A percentile compares a stretch with the other conserved stretches of the same genome.
phyloP scores from a whole-genome alignment of 2,797 vertebrate genomes.

The Gorsachius magnificus region DNA sequence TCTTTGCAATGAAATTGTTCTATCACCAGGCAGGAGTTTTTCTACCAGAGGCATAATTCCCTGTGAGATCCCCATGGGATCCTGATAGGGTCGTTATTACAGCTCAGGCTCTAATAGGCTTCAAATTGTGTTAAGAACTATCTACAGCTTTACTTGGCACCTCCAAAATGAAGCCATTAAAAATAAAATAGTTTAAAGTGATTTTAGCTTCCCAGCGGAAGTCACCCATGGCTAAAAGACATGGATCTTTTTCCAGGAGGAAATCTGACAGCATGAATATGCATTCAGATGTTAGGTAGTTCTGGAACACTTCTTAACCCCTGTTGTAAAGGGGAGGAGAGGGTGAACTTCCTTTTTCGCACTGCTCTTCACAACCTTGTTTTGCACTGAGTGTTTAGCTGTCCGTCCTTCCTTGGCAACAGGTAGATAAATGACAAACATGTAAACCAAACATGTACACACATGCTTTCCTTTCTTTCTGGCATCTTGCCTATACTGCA shows the following conservation, averaged over 20 bases:
- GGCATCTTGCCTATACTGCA: background rate
- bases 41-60: background rate
- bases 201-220: background rate
- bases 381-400: background rate
- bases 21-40: background rate
- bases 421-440: background rate
- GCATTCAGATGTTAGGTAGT: background rate
- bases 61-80: background rate
- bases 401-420: background rate
- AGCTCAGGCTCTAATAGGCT: background rate
- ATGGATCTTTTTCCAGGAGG: background rate
- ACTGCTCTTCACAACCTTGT: background rate
- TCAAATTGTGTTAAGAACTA: background rate
- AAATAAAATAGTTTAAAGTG: background rate
- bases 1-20: background rate
- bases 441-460: background rate
- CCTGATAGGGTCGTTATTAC: background rate
- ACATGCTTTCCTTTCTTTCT: background rate
- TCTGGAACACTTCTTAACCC: background rate
- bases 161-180: background rate
- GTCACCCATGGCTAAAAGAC: background rate
- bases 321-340: background rate
- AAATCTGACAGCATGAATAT: background rate
- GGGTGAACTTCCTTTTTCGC: background rate
- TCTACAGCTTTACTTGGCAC: background rate